These are phyloP conservation scores for Anseranas semipalmata DNA, from an alignment of 2,113 vertebrate species.

Conservation along the genomic window DNA sequence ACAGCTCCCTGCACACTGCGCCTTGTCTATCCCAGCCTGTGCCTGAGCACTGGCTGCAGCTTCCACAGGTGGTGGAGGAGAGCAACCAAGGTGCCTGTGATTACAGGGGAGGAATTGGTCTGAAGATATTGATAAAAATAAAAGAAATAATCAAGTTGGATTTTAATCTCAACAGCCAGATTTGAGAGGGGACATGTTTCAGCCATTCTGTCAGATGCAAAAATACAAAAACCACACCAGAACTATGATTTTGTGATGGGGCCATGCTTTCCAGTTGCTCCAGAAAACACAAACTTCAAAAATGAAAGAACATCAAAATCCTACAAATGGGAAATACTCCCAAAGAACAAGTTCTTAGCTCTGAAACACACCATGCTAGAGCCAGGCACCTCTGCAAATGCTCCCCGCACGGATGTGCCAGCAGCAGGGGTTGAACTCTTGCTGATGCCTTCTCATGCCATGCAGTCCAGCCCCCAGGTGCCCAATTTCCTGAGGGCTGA, in stretches of 20 bases:
- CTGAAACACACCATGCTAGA: fast-evolving
- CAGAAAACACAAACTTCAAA: neutral
- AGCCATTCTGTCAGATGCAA: slow-evolving; percentile 15
- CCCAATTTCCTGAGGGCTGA: fast-evolving
- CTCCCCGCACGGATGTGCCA: fast-evolving
- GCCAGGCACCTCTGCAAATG: neutral
- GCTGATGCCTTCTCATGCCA: fast-evolving
- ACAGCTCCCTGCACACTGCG: neutral
- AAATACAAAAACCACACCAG: slow-evolving; percentile 4
- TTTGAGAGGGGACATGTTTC: slow-evolving; percentile 4
- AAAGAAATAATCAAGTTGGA: no score
- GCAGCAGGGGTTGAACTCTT: neutral
- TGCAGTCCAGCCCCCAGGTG: fast-evolving
- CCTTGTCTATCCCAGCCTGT: fast-evolving
- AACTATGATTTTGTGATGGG: neutral
- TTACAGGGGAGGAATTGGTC: slow-evolving; percentile 33
- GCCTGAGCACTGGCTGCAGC: neutral
- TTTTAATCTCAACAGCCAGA: slow-evolving; percentile 48
- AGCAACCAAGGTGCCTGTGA: neutral
- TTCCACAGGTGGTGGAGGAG: neutral
- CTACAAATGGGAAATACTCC: neutral
- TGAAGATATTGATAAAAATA: slow-evolving; percentile 20
- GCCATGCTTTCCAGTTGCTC: neutral
- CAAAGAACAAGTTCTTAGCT: neutral
- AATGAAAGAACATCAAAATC: neutral